Conservation (phyloP, 2,797 vertebrate genomes). For the Sparus aurata region DNA sequence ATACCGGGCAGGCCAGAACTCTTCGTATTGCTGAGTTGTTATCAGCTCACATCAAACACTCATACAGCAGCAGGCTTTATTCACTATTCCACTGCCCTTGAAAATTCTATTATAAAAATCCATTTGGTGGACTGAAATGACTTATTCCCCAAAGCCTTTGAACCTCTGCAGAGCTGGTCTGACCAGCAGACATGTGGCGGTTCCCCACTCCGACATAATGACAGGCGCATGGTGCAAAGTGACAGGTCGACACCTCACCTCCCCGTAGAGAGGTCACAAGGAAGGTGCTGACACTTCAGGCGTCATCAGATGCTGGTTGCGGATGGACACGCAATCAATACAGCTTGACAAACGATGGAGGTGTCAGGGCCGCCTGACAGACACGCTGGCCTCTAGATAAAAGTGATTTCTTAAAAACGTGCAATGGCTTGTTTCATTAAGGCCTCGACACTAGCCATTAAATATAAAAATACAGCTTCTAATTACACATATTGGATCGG, state of each 20-base stretch:
- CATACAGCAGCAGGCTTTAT: slow-evolving; percentile 52
- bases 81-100: slow-evolving; percentile 73
- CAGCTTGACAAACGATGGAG: slow-evolving; percentile 39
- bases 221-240: slow-evolving; percentile 54
- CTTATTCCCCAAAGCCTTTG: slow-evolving; percentile 74
- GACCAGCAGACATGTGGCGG: slow-evolving; percentile 48
- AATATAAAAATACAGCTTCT: slow-evolving; percentile 48
- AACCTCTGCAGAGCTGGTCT: slow-evolving; percentile 61
- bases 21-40: slow-evolving; percentile 54
- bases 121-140: slow-evolving; percentile 73
- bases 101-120: slow-evolving; percentile 80
- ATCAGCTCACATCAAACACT: slow-evolving; percentile 74
- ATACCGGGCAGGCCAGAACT: slow-evolving; percentile 31
- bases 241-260: slow-evolving; percentile 65
- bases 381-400: slow-evolving; percentile 17
- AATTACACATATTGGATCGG: slow-evolving; percentile 47
- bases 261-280: slow-evolving; percentile 54
- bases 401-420: slow-evolving; percentile 23
- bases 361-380: slow-evolving; percentile 22
- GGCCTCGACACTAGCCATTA: slow-evolving; percentile 10
- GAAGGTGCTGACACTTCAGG: slow-evolving; percentile 51
- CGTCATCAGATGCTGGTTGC: slow-evolving; percentile 27
- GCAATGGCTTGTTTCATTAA: slow-evolving; percentile 26
- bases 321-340: slow-evolving; percentile 56
- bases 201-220: slow-evolving; percentile 58